Evolutionary conservation across 2,797 vertebrate genomes (phyloP).

Genomic region (Hoplostethus atlanticus): DNA sequence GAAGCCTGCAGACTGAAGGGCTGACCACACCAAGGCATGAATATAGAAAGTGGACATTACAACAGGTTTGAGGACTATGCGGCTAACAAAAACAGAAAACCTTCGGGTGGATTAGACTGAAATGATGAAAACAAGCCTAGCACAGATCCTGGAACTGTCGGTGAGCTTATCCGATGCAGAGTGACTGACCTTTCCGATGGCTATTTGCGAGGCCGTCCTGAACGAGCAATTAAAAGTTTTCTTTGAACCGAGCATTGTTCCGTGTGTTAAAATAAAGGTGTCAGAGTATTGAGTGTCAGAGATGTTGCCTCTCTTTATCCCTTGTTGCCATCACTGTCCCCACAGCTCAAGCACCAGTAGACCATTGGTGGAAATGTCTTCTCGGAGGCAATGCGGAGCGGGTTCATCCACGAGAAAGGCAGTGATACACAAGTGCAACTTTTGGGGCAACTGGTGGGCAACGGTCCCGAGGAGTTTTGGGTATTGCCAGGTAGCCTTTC

Average conservation of each 20-base stretch:
- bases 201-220: conserved; percentile 17
- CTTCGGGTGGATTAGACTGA: no score
- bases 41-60: neutral
- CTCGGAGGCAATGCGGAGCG: no score
- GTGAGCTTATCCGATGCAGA: neutral
- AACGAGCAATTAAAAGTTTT: neutral
- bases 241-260: neutral
- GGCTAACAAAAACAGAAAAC: neutral
- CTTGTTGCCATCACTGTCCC: neutral
- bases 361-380: no score
- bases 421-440: no score
- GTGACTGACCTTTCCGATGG: conserved; percentile 23
- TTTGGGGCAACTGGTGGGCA: no score
- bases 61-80: neutral
- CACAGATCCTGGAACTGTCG: neutral
- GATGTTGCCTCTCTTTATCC: neutral
- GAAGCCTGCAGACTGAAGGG: neutral
- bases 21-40: neutral
- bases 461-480: neutral
- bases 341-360: no score
- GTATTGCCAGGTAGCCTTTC: neutral
- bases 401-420: no score
- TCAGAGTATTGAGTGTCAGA: neutral
- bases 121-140: no score
- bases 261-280: neutral